These are phyloP conservation scores for Poeciliopsis gracilis DNA, from an alignment of 2,797 vertebrate genomes.

Conservation along the genomic window DNA sequence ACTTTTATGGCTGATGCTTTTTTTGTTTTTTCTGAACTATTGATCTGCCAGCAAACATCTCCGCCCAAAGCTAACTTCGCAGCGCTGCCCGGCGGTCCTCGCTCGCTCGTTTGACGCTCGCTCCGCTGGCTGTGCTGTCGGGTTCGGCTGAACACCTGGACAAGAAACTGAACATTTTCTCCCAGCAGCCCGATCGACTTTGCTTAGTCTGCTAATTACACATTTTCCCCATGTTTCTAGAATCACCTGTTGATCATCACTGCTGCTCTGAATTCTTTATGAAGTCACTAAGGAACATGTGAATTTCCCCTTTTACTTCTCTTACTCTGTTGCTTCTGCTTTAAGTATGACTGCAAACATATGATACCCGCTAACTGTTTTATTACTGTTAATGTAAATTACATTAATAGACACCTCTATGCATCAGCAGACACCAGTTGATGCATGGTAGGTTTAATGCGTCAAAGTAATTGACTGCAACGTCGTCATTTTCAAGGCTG, in stretches of 20 bases:
- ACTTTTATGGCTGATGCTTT: background rate
- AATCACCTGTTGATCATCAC: background rate
- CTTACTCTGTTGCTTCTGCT: background rate
- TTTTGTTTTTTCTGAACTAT: background rate
- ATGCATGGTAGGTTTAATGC: too few species aligned
- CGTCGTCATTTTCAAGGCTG: too few species aligned
- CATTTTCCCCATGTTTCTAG: background rate
- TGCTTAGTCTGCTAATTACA: too few species aligned
- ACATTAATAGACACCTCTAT: too few species aligned
- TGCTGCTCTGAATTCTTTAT: background rate
- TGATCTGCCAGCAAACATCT: background rate
- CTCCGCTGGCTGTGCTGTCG: background rate
- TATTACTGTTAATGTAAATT: too few species aligned
- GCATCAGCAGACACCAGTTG: too few species aligned
- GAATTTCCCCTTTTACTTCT: background rate
- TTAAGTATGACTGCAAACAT: background rate
- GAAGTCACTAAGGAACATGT: background rate
- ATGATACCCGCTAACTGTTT: too few species aligned
- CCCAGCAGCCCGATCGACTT: background rate
- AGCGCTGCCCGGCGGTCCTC: background rate
- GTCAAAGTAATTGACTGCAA: too few species aligned
- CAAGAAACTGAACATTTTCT: background rate
- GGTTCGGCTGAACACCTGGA: background rate
- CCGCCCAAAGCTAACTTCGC: background rate
- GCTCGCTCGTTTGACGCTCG: background rate